Base-by-base conservation (phyloP, 1,140 invertebrate genomes). In the Zaprionus camerounensis region DNA sequence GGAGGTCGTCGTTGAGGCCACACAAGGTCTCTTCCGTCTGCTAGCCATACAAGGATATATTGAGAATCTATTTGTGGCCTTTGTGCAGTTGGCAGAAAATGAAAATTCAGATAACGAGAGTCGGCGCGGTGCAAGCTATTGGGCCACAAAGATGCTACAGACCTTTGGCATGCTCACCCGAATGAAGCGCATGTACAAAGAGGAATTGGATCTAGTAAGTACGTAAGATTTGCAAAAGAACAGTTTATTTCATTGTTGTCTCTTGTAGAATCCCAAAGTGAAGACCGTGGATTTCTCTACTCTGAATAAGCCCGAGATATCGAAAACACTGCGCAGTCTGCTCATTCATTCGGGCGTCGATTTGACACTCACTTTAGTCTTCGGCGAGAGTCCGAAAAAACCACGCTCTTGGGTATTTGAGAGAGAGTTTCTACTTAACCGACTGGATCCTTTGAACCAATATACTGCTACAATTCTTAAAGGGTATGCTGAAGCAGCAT, bases 151-250 rank as follows among this genome's bases (percentile, higher is more conserved):
- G 28, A 82, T 93, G 73, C 15, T 81, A 1, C 22, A 82, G 7
- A 82, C 86, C 4, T 91, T 93, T 51, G 53, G 53, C 4, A 90
- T 85, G 59, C 81, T 92, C 11, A 71, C 61, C 1, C 77, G 83
- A 38, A 91, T 92, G 71, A 92, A 92, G 44, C 66, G 79, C 17
- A 90, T 92, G 86, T 92, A 84, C 24, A 91, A 85, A 34, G 82
- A 72, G 22, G 85, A 92, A 72, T 66, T 88, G 26, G 88, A 92
- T 66, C 55, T 86, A 76, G 92, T 92, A 72, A 17, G 78, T 31
- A 31, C 3, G 11, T 1, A 0, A 5, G 9, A 12, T 22, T 36
- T 2, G 9, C 5, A 26, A 15, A 15, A 3, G 0, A 0, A 56
- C n/a, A 24, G 5, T 49, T 15, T 57, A 55, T 34, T 4, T 51